Conservation (phyloP, 2,113 vertebrate species). For the Hippopotamus amphibius region DNA sequence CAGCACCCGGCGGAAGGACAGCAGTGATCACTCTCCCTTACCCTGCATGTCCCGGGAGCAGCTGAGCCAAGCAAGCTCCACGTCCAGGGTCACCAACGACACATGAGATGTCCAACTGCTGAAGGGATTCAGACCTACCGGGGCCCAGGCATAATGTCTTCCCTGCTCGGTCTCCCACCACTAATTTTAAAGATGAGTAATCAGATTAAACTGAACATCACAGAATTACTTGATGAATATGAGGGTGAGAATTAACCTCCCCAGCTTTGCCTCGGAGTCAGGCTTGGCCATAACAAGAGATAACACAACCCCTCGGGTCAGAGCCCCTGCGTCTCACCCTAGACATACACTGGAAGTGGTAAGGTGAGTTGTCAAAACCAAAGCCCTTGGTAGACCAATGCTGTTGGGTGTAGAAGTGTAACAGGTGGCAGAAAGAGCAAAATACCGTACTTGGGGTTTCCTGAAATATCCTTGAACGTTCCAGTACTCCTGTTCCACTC, state of each 20-base stretch:
- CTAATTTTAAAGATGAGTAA: conserved; percentile 12
- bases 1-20: background rate
- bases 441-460: background rate
- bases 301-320: background rate
- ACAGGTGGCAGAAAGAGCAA: background rate
- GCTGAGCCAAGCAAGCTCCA: background rate
- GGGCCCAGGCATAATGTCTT: background rate
- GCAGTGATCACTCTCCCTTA: background rate
- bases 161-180: background rate
- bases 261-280: background rate
- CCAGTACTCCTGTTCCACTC: background rate
- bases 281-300: background rate
- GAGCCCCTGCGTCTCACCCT: background rate
- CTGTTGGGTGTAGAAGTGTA: background rate
- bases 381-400: background rate
- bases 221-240: background rate
- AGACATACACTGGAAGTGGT: background rate
- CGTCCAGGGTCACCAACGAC: background rate
- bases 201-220: background rate
- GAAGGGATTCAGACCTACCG: background rate
- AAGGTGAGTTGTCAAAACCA: background rate
- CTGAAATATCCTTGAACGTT: background rate
- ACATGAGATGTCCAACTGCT: background rate
- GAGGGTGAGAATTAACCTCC: background rate
- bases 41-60: background rate